These are phyloP conservation scores for Triplophysa siluroides DNA, from an alignment of 2,113 vertebrate genomes.

Conservation along the genomic window DNA sequence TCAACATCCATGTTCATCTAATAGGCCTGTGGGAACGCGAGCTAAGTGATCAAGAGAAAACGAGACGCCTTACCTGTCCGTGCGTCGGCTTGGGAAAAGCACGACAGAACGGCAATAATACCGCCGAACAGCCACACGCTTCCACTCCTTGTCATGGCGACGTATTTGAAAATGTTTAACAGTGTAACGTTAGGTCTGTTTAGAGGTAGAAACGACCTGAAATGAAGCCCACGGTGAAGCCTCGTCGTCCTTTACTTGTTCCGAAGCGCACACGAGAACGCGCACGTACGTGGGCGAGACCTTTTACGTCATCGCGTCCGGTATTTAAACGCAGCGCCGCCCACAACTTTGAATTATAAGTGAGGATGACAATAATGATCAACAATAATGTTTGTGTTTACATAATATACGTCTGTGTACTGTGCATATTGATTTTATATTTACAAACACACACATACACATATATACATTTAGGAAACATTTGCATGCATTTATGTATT, in stretches of 20 bases:
- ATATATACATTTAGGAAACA: no score
- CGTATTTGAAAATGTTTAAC: neutral
- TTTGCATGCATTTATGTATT: no score
- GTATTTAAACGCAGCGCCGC: neutral
- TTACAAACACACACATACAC: no score
- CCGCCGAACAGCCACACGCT: conserved; percentile 69
- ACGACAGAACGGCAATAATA: conserved; percentile 63
- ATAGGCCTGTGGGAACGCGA: neutral
- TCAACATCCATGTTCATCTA: neutral
- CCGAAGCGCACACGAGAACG: conserved; percentile 51
- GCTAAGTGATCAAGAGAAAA: conserved; percentile 11
- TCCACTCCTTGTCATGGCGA: neutral
- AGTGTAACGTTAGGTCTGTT: neutral
- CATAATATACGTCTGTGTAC: no score
- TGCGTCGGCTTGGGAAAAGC: conserved; percentile 64
- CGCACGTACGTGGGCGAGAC: conserved; percentile 60
- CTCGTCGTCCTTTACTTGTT: conserved; percentile 67
- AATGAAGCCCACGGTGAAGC: neutral
- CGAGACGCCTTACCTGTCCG: conserved; percentile 71
- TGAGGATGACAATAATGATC: no score
- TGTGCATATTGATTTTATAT: no score
- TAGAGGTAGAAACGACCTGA: neutral
- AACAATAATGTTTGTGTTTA: no score
- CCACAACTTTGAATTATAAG: no score
- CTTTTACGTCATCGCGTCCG: conserved; percentile 57